These are phyloP conservation scores for Pelusios castaneus DNA, from an alignment of 2,113 vertebrate genomes.

Conservation along the genomic window DNA sequence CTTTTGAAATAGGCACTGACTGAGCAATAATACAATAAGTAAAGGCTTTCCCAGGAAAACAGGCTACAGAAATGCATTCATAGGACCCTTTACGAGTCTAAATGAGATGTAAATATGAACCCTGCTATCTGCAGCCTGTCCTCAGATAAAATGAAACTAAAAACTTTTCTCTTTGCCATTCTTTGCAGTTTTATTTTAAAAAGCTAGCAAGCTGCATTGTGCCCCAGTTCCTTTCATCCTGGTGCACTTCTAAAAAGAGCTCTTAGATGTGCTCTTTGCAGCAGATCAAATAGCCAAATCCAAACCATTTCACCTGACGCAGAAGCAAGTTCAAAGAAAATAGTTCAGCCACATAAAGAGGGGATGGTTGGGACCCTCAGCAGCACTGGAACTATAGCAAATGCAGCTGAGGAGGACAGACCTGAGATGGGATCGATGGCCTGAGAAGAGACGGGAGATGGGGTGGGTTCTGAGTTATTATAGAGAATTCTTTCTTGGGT, in stretches of 20 bases:
- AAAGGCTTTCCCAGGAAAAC: constrained; percentile 30
- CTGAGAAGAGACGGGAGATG: too few species aligned
- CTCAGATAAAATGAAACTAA: neutral
- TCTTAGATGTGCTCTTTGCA: neutral
- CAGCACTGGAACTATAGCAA: accelerated
- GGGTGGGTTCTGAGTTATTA: too few species aligned
- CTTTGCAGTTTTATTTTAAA: neutral
- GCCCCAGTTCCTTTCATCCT: constrained; percentile 33
- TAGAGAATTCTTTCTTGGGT: too few species aligned
- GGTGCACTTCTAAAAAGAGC: neutral
- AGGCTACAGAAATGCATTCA: constrained; percentile 32
- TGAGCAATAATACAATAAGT: constrained; percentile 51
- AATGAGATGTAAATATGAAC: constrained; percentile 33
- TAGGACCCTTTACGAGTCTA: neutral
- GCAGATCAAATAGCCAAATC: constrained; percentile 27
- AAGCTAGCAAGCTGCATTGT: neutral
- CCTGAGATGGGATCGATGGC: too few species aligned
- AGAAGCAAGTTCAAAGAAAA: accelerated
- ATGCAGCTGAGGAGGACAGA: neutral
- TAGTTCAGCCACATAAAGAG: accelerated
- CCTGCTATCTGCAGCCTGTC: neutral
- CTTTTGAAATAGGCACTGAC: constrained; percentile 21
- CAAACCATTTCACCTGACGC: neutral
- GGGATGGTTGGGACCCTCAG: neutral
- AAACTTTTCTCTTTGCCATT: neutral